Conservation (phyloP, 1,140 invertebrate species). For the Panagrolaimus sp. region DNA sequence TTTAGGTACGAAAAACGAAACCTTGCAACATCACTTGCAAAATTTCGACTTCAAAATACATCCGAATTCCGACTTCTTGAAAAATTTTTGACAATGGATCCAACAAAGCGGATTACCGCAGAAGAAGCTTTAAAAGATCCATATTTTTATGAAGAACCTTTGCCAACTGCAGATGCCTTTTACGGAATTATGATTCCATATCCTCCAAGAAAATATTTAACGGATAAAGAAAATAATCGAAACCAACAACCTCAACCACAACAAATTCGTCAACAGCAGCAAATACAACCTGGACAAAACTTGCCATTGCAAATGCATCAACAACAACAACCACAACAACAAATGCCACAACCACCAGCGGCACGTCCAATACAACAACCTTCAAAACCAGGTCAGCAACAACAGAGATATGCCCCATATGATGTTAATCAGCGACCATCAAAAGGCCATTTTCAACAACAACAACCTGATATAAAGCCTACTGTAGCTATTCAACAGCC, state of each 20-base stretch:
- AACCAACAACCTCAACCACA: slow-evolving; percentile 9
- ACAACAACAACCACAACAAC: no score
- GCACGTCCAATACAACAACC: no score
- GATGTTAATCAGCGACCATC: no score
- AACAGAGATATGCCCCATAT: no score
- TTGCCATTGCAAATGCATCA: no score
- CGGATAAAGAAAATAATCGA: slow-evolving; percentile 89
- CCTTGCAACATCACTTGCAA: slow-evolving; percentile 85
- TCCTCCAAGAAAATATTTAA: slow-evolving; percentile 93
- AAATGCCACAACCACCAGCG: no score
- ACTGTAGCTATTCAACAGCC: no score
- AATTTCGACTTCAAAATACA: slow-evolving; percentile 92
- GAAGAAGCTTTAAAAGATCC: slow-evolving; percentile 63
- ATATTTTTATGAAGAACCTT: slow-evolving; percentile 72
- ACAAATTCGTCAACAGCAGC: neutral
- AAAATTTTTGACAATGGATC: slow-evolving; percentile 93
- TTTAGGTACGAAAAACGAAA: slow-evolving; percentile 72
- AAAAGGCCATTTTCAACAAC: no score
- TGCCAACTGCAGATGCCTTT: slow-evolving; percentile 83
- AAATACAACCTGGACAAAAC: neutral
- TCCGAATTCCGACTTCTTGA: slow-evolving; percentile 86
- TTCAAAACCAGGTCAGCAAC: no score
- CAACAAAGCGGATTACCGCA: slow-evolving; percentile 91
- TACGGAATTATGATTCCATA: slow-evolving; percentile 92
- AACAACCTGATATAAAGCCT: no score